Base-by-base conservation (phyloP, 2,113 vertebrate genomes). In the Strix aluco region DNA sequence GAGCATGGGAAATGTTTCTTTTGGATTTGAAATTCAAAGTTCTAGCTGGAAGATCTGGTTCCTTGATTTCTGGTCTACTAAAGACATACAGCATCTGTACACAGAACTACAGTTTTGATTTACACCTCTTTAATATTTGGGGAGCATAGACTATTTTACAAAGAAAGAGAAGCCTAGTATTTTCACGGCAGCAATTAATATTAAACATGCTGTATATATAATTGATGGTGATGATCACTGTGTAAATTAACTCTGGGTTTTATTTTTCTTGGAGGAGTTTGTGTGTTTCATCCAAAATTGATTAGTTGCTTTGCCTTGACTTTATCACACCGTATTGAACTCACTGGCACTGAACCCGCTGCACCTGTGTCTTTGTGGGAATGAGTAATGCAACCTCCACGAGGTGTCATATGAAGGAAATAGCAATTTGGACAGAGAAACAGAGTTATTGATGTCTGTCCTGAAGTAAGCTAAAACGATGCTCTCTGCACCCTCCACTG, bases 261-360 rank as follows among this genome's bases (percentile, higher is more conserved):
- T 90, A 47, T 89, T 85, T 91, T 90, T 95, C 89, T 89, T 97
- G 81, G 77, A 94, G 61, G 7, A 5, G 6, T 74, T 93, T 62
- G 26, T 52, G 49, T 26, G 9, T 89, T 92, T 95, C 81, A 74
- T 91, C 59, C 79, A 62, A 81, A 94, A 93, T 27, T 51, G 83
- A 80, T 96, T 65, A 61, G 86, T 82, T 85, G 66, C 46, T 85
- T 95, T 92, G 85, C 32, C 59, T 90, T 92, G 93, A 95, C 81
- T 93, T 86, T 77, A 74, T 46, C 8, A 1, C 36, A 65, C 17
- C 2, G 2, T 62, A 14, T 22, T 78, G 67, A 97, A 95, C 59
- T 89, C 93, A 6, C 46, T 88, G 90, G 86, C 86, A 79, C 72
- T 59, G 91, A 95, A 87, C 75, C 46, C 23, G 5, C 66, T 81